These are phyloP conservation scores for Patagioenas fasciata DNA, from an alignment of 2,113 vertebrate species.

Conservation along the genomic window DNA sequence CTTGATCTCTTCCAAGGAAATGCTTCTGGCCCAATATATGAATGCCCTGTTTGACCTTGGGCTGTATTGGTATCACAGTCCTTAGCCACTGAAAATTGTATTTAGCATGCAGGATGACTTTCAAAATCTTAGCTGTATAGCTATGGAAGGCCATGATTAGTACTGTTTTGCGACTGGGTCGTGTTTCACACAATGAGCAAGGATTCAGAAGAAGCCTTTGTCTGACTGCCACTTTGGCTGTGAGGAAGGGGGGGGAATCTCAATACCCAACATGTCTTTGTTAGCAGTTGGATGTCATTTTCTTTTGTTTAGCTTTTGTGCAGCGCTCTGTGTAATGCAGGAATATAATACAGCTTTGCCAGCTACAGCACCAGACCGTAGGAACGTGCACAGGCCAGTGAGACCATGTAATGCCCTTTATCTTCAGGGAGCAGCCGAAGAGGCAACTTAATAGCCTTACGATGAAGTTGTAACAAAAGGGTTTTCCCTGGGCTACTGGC, in stretches of 20 bases:
- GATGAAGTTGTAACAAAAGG: background rate
- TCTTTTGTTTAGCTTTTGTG: slow-evolving; percentile 26
- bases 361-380: background rate
- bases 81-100: background rate
- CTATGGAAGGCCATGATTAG: background rate
- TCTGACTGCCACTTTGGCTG: background rate
- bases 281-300: slow-evolving; percentile 11
- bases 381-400: background rate
- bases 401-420: background rate
- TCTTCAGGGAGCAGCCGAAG: background rate
- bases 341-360: background rate
- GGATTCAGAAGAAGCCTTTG: background rate
- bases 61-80: background rate
- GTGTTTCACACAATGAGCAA: background rate
- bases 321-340: background rate
- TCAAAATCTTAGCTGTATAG: background rate
- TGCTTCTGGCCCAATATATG: background rate
- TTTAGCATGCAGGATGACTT: background rate
- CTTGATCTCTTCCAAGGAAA: background rate
- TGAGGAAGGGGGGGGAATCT: background rate
- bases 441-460: background rate
- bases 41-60: background rate
- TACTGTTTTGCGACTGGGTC: background rate
- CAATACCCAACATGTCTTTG: background rate
- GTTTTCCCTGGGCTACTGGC: background rate